phyloP scores from a whole-genome alignment of 1,140 invertebrate species.

The Aphis gossypii region DNA sequence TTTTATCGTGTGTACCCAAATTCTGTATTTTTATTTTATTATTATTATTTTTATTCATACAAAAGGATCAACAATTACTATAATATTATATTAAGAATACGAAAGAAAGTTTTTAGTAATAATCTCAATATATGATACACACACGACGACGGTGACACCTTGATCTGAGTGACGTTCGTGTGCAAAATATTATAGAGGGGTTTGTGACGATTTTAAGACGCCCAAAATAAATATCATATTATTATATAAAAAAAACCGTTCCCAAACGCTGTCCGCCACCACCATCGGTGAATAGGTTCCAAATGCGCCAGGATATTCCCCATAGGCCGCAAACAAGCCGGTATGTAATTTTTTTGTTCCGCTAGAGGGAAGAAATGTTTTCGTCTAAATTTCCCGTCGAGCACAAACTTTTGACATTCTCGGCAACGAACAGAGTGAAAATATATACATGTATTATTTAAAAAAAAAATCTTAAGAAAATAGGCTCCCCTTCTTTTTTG shows the following conservation, averaged over 20 bases:
- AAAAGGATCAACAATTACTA: too few relatives aligned
- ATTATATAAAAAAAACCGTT: neutral
- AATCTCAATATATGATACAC: too few relatives aligned
- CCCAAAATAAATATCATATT: neutral
- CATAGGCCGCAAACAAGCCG: slow-evolving; percentile 25
- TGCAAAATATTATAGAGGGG: neutral
- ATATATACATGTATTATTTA: neutral
- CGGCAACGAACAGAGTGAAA: slow-evolving; percentile 2
- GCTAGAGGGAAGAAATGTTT: slow-evolving; percentile 22
- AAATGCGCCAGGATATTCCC: slow-evolving; percentile 12
- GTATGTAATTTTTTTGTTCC: slow-evolving; percentile 43
- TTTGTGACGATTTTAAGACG: neutral
- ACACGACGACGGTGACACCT: neutral
- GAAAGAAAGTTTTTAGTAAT: neutral
- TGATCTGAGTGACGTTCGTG: neutral
- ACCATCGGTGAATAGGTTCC: neutral
- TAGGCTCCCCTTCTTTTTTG: neutral
- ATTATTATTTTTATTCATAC: too few relatives aligned
- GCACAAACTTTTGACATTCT: slow-evolving; percentile 16
- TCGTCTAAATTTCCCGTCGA: slow-evolving; percentile 34
- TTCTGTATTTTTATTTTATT: too few relatives aligned
- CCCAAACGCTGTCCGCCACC: neutral
- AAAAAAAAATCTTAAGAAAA: slow-evolving; percentile 37
- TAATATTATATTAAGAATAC: neutral
- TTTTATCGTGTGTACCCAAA: too few relatives aligned